Percentiles rank a stretch among this genome's conserved stretches.
phyloP scores from a whole-genome alignment of 2,113 vertebrate species.

The Erythrolamprus reginae region DNA sequence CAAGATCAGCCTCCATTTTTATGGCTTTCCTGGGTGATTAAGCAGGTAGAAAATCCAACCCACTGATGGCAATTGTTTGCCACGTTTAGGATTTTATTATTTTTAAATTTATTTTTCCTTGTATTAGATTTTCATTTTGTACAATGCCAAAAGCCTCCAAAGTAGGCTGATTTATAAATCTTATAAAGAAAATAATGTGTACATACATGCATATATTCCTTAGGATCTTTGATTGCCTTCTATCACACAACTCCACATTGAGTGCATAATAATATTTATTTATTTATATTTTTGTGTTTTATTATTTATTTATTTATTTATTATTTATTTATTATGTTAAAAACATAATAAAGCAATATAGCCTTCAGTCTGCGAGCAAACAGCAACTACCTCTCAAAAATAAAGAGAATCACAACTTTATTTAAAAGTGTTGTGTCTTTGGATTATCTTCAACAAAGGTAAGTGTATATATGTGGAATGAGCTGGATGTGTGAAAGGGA shows the following conservation, averaged over 20 bases:
- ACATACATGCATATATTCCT: not conserved
- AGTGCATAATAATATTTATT: not conserved
- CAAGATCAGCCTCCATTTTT: not conserved
- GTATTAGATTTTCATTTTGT: not conserved
- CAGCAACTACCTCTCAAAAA: not conserved
- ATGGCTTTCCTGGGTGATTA: not conserved
- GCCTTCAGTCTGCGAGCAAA: not conserved
- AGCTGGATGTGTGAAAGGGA: not conserved
- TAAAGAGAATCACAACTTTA: not conserved
- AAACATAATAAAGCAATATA: not conserved
- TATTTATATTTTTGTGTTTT: too few species aligned
- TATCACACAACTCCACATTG: not conserved
- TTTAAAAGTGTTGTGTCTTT: not conserved
- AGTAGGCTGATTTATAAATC: not conserved
- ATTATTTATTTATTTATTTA: too few species aligned
- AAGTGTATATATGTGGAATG: not conserved
- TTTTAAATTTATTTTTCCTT: not conserved
- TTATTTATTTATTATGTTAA: too few species aligned
- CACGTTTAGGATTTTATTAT: not conserved
- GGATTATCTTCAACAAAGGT: not conserved
- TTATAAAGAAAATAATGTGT: not conserved
- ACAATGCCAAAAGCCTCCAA: not conserved
- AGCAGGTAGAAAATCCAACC: not conserved
- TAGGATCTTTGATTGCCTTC: not conserved
- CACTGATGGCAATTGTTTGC: not conserved